Evolutionary conservation across 2,888 invertebrate genomes (phyloP), one percentile per base, ranked within the genome.

Genomic region (Liposcelis brunnea): DNA sequence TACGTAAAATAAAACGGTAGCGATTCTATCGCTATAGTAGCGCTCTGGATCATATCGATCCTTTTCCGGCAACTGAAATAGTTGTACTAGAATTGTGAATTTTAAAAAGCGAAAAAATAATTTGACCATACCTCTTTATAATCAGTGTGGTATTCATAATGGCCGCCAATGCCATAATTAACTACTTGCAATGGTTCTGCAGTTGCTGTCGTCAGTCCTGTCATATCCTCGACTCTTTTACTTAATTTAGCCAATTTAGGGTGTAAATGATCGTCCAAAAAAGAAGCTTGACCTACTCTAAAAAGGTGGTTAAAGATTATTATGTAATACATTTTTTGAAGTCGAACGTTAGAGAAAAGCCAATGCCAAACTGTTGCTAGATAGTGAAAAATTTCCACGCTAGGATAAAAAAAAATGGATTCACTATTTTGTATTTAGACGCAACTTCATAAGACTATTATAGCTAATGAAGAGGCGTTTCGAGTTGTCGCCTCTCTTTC

Each of bases 141-240:
- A 61, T 87, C 95, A 64, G 80, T 97, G 66, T 98, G 98, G 11
- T 97, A 95, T 59, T 95, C 95, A 62, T 97, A 97, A 62, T 97
- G 95, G 0, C 97, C 97, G 2, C 95, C 97, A 52, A 97, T 87
- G 16, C 97, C 97, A 63, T 98, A 98, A 68, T 97, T 98, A 50
- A 93, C 95, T 42, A 97, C 90, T 67, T 97, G 97, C 52, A 97
- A 68, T 59, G 97, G 94, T 63, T 98, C 97, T 0, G 97, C 95
- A 0, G 91, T 83, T 10, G 68, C 67, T 70, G 91, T 77, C 42
- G 76, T 78, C 49, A 98, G 68, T 10, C 86, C 85, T 2, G 93
- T 89, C 73, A 95, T 78, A 59, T 84, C 78, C 43, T 75, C 74
- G 2, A 93, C 82, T 43, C 94, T 74, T 49, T 70, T 73, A 45